These are phyloP conservation scores for Rhopalosiphum padi DNA, from an alignment of 1,140 invertebrate species.

Conservation along the genomic window DNA sequence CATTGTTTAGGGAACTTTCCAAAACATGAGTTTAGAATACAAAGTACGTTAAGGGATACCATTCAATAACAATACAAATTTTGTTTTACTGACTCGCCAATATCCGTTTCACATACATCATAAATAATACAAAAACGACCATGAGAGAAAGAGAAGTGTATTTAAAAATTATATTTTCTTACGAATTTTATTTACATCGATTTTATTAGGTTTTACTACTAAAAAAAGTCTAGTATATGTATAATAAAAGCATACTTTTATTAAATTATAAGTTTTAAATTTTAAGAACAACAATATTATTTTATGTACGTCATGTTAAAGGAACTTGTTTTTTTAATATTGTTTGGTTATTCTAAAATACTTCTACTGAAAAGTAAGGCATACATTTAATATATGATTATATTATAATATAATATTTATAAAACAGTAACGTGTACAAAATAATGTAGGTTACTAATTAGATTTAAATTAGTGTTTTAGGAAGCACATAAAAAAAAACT, in stretches of 20 bases:
- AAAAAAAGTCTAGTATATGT: background rate
- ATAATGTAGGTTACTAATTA: background rate
- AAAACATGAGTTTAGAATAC: constrained; percentile 36
- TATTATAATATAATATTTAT: background rate
- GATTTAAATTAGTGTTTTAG: background rate
- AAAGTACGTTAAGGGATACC: background rate
- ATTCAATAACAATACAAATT: constrained; percentile 37
- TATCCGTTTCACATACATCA: background rate
- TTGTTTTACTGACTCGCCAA: background rate
- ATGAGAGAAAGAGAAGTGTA: background rate
- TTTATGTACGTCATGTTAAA: background rate
- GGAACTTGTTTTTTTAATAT: background rate
- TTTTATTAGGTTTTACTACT: background rate
- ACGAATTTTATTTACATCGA: no score
- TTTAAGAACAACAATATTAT: background rate
- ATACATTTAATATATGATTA: background rate
- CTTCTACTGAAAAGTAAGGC: no score
- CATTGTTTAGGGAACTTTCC: constrained; percentile 31
- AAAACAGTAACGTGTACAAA: background rate
- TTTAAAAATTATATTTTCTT: background rate
- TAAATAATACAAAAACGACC: background rate
- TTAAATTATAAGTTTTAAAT: background rate
- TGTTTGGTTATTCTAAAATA: background rate
- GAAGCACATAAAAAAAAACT: background rate
- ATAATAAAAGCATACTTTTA: background rate